Conservation (phyloP, 2,888 invertebrate species). For the Leucania comma region DNA sequence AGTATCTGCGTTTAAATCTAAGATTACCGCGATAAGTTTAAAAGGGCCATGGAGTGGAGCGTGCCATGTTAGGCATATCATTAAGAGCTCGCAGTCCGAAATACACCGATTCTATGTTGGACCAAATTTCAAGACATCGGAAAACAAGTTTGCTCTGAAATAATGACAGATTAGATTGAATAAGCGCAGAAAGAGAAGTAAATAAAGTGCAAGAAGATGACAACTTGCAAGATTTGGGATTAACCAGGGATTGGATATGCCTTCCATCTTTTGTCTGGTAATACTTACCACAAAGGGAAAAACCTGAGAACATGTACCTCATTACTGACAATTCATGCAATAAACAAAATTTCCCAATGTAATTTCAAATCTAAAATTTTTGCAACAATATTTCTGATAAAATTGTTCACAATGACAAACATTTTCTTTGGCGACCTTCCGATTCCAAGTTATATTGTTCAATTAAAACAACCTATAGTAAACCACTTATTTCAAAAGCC, state of each 20-base stretch:
- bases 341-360: conserved; percentile 14
- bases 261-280: not conserved
- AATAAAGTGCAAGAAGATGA: not conserved
- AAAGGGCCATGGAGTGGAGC: conserved; percentile 51
- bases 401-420: not conserved
- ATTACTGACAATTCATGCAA: not conserved
- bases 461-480: conserved; percentile 41
- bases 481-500: conserved; percentile 42
- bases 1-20: conserved; percentile 51
- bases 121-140: conserved; percentile 41
- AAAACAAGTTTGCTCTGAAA: conserved; percentile 22
- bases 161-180: conserved; percentile 5
- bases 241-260: conserved; percentile 14
- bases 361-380: not conserved
- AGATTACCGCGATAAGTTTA: conserved; percentile 54
- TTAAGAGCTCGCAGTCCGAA: conserved; percentile 43
- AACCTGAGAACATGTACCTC: not conserved
- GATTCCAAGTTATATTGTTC: conserved; percentile 20
- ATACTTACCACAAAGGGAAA: conserved; percentile 26
- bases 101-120: conserved; percentile 37
- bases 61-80: conserved; percentile 57
- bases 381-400: conserved; percentile 10
- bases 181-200: not conserved
- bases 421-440: conserved; percentile 23
- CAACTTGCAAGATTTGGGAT: conserved; percentile 1